Evolutionary conservation across 1,140 invertebrate species (phyloP).

Genomic region (Watersipora subatra): DNA sequence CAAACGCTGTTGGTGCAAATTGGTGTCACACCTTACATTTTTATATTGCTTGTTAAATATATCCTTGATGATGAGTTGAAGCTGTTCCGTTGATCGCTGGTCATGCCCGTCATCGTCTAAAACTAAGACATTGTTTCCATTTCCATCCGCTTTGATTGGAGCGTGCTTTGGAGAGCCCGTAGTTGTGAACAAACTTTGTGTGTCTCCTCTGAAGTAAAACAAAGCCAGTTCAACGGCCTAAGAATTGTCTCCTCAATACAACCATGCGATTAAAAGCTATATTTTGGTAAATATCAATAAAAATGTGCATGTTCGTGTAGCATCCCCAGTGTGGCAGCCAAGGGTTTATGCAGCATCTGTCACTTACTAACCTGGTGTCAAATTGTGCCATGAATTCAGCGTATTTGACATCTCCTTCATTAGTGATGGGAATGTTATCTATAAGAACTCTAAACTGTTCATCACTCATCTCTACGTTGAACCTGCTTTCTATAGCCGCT

Average conservation of each 20-base stretch:
- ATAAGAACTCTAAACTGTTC: conserved; percentile 31
- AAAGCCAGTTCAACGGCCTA: background rate
- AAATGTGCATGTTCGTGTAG: too few species aligned
- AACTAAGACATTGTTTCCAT: conserved; percentile 7
- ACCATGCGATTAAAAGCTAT: too few species aligned
- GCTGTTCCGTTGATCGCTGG: conserved; percentile 17
- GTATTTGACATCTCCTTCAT: conserved; percentile 35
- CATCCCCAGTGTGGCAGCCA: too few species aligned
- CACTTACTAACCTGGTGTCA: conserved; percentile 33
- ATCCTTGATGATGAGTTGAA: conserved; percentile 31
- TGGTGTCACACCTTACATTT: conserved; percentile 15
- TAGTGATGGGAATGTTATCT: conserved; percentile 31
- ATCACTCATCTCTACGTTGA: conserved; percentile 30
- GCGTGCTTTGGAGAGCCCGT: conserved; percentile 3
- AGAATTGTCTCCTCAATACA: too few species aligned
- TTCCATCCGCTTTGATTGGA: background rate
- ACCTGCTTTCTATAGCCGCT: conserved; percentile 34
- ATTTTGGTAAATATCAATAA: too few species aligned
- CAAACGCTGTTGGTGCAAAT: too few species aligned
- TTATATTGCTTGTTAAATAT: conserved; percentile 24
- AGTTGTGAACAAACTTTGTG: conserved; percentile 24
- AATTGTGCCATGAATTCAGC: conserved; percentile 38
- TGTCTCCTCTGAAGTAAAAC: conserved; percentile 20
- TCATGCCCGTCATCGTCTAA: conserved; percentile 13
- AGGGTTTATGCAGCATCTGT: too few species aligned